Evolutionary conservation across 23 tunicate genomes (phyloP).

Genomic region (Ciona savignyi): DNA sequence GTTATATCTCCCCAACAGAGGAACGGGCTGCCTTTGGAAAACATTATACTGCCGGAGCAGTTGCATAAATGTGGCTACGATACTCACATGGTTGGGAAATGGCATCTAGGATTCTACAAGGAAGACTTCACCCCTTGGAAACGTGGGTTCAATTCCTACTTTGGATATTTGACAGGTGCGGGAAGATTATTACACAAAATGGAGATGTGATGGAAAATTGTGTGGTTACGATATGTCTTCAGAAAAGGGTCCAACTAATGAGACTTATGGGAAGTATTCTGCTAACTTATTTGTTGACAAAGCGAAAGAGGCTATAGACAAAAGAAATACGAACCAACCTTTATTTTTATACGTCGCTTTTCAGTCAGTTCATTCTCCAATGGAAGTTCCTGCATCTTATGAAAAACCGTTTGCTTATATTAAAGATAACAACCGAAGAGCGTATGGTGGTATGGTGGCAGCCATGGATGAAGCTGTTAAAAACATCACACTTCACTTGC

Average conservation of each 20-base stretch:
- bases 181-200: slow-evolving; percentile 75
- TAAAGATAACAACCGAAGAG: slow-evolving; percentile 36
- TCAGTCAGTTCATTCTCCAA: slow-evolving; percentile 79
- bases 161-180: slow-evolving; percentile 69
- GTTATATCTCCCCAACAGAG: slow-evolving; percentile 53
- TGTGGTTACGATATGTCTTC: slow-evolving; percentile 74
- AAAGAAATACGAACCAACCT: slow-evolving; percentile 47
- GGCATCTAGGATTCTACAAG: slow-evolving; percentile 83
- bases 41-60: slow-evolving; percentile 70
- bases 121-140: slow-evolving; percentile 63
- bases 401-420: slow-evolving; percentile 56
- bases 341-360: slow-evolving; percentile 72
- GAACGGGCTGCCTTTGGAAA: slow-evolving; percentile 57
- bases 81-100: slow-evolving; percentile 81
- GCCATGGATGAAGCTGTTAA: slow-evolving; percentile 85
- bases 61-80: slow-evolving; percentile 67
- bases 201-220: slow-evolving; percentile 20
- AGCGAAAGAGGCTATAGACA: slow-evolving; percentile 48
- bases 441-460: slow-evolving; percentile 89
- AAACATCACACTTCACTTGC: slow-evolving; percentile 64
- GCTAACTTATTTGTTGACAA: slow-evolving; percentile 38
- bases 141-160: slow-evolving; percentile 68
- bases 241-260: slow-evolving; percentile 49
- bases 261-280: slow-evolving; percentile 77
- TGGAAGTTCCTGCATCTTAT: slow-evolving; percentile 76